A percentile compares a stretch with the other conserved stretches of the same genome.
These are phyloP conservation scores for Pangasius larnaudii DNA, from an alignment of 2,797 vertebrate genomes.

Conservation along the genomic window DNA sequence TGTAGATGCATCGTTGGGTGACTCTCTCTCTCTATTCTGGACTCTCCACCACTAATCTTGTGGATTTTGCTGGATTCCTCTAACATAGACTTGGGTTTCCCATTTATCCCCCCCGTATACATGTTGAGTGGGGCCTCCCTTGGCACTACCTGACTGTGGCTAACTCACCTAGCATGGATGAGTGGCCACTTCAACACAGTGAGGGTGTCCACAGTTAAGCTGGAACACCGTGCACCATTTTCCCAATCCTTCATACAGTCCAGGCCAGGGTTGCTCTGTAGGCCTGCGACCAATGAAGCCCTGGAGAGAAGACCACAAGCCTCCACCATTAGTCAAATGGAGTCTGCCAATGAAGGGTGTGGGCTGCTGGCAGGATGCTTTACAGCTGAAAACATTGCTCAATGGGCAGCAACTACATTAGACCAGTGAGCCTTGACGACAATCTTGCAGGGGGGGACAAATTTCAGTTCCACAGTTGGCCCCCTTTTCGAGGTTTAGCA, in stretches of 20 bases:
- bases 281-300: background rate
- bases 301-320: background rate
- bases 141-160: background rate
- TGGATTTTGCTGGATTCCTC: background rate
- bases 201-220: background rate
- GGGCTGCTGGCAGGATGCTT: background rate
- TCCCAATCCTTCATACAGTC: background rate
- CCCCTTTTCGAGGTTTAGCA: background rate
- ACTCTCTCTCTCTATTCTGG: background rate
- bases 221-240: background rate
- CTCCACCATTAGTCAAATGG: background rate
- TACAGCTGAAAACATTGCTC: background rate
- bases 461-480: background rate
- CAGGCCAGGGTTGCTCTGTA: background rate
- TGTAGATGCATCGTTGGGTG: background rate
- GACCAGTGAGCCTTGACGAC: background rate
- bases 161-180: background rate
- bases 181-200: background rate
- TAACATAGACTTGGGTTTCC: background rate
- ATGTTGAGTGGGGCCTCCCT: background rate
- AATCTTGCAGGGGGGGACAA: background rate
- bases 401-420: background rate
- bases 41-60: background rate
- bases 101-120: background rate
- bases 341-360: background rate